Conservation (phyloP, 1,140 invertebrate genomes). For the Bombus superbus region DNA sequence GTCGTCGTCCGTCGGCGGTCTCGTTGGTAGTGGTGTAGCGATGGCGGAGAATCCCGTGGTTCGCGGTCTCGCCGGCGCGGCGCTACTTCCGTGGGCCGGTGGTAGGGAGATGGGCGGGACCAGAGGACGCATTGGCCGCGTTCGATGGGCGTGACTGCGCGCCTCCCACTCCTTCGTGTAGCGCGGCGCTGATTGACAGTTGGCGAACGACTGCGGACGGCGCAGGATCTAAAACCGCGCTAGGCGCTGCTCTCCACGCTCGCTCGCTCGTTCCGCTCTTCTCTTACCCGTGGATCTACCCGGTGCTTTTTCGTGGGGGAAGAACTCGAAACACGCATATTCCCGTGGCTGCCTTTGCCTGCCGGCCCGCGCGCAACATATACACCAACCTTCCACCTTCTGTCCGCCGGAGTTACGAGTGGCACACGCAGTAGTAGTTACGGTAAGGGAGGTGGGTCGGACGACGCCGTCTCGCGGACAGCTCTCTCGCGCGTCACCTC, state of each 20-base stretch:
- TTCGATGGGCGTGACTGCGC: conserved; percentile 70
- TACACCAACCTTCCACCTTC: conserved; percentile 58
- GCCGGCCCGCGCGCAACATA: conserved; percentile 50
- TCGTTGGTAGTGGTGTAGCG: conserved; percentile 72
- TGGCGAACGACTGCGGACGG: conserved; percentile 87
- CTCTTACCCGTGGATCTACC: conserved; percentile 64
- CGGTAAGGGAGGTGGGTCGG: conserved; percentile 60
- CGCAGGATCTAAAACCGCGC: conserved; percentile 83
- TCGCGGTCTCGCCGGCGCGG: conserved; percentile 64
- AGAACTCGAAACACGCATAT: conserved; percentile 68
- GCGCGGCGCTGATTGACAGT: conserved; percentile 86
- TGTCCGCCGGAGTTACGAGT: conserved; percentile 67
- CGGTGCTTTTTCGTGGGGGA: conserved; percentile 70
- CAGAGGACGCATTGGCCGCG: conserved; percentile 73
- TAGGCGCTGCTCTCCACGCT: conserved; percentile 74
- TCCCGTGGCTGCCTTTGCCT: conserved; percentile 60
- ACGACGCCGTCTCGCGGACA: conserved; percentile 62
- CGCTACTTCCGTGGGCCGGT: conserved; percentile 50
- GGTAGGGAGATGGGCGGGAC: conserved; percentile 50
- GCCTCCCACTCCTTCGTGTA: conserved; percentile 82
- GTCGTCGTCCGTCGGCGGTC: conserved; percentile 58
- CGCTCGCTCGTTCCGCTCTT: conserved; percentile 68
- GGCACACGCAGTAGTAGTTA: conserved; percentile 66
- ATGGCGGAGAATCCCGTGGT: conserved; percentile 73
- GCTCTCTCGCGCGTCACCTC: conserved; percentile 53